Conservation (phyloP, 2,888 invertebrate species). For the Eretmocerus hayati region DNA sequence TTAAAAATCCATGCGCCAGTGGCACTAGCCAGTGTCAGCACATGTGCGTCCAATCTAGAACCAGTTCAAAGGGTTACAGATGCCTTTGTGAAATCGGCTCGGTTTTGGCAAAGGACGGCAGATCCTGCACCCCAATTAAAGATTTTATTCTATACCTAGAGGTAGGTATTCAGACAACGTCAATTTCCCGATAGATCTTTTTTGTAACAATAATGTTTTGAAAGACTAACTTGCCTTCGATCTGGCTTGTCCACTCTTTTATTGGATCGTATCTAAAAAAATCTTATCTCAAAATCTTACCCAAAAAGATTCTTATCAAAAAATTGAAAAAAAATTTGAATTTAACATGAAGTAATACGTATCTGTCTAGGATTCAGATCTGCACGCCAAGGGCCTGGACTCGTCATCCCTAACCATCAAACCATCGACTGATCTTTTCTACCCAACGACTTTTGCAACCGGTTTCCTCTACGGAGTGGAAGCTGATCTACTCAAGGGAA, state of each 20-base stretch:
- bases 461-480: background rate
- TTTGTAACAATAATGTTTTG: no score
- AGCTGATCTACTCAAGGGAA: background rate
- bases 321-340: background rate
- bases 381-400: no score
- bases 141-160: constrained; percentile 6
- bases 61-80: background rate
- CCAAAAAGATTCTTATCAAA: background rate
- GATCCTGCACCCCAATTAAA: background rate
- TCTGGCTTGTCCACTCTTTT: no score
- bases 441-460: constrained; percentile 1
- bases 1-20: background rate
- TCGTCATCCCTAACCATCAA: no score
- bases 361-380: background rate
- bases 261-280: background rate
- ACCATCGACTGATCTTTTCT: constrained; percentile 1
- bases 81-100: constrained; percentile 13
- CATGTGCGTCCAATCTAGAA: constrained; percentile 8
- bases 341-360: background rate
- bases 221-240: no score
- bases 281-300: background rate
- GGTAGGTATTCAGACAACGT: constrained; percentile 1
- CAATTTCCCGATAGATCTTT: no score
- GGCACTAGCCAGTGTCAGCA: constrained; percentile 10
- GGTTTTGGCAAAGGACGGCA: background rate